Conservation (phyloP, 2,797 vertebrate species). For the Trachurus trachurus region DNA sequence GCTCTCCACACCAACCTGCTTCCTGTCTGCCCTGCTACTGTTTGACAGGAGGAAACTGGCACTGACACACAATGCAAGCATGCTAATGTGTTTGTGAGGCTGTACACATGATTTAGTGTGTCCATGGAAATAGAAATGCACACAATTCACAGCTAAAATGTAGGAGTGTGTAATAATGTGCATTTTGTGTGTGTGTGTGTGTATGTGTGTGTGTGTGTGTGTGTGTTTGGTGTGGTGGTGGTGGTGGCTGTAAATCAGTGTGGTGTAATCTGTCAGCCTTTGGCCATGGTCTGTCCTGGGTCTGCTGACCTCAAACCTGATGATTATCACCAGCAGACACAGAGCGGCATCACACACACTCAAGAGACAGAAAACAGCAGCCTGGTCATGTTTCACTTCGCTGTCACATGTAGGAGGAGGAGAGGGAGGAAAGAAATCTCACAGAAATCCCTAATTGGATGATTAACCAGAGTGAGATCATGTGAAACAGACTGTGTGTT, state of each 20-base stretch:
- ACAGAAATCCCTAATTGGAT: conserved; percentile 10
- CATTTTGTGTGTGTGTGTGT: background rate
- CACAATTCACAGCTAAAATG: conserved; percentile 23
- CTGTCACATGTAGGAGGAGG: conserved; percentile 2
- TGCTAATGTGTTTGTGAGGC: conserved; percentile 27
- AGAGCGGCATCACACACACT: conserved; percentile 23
- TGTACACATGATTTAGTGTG: conserved; percentile 20
- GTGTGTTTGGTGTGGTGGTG: background rate
- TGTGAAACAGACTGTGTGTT: conserved; percentile 39
- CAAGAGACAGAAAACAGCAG: conserved; percentile 21
- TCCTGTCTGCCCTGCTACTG: conserved; percentile 63
- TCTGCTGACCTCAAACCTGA: conserved; percentile 70
- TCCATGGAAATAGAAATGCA: conserved; percentile 25
- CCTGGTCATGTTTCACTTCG: conserved; percentile 21
- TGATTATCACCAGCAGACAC: conserved; percentile 46
- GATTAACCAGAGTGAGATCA: conserved; percentile 29
- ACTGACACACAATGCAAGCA: conserved; percentile 51
- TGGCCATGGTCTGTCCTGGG: conserved; percentile 49
- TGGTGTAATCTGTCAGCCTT: conserved; percentile 58
- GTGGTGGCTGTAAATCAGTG: conserved; percentile 35
- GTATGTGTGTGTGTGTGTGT: background rate
- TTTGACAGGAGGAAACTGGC: conserved; percentile 70
- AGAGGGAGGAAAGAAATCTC: conserved; percentile 4
- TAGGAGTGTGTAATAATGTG: background rate
- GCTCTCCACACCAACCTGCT: conserved; percentile 63